phyloP scores from a whole-genome alignment of 92 coral and sea anemone genomes.

The Porites divaricata region DNA sequence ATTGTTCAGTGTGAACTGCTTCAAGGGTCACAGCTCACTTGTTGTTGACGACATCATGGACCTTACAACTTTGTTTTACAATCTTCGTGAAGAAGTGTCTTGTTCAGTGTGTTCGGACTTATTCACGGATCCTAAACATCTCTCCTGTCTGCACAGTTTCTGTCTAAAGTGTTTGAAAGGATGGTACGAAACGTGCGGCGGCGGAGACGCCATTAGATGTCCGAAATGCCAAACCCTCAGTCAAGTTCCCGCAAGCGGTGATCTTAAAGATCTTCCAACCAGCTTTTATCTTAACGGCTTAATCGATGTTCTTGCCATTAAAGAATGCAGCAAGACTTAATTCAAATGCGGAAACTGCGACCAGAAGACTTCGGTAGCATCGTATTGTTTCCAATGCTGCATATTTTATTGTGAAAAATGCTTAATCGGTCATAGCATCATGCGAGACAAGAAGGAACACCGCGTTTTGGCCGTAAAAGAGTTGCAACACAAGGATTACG shows the following conservation, averaged over 20 bases:
- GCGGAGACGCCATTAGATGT: neutral
- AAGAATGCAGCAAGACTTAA: neutral
- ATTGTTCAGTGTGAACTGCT: too few relatives aligned
- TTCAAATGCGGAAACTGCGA: neutral
- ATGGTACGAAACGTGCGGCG: neutral
- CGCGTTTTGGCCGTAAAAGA: neutral
- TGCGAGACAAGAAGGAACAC: neutral
- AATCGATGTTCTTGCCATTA: neutral
- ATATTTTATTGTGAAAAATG: neutral
- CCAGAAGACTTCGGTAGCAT: neutral
- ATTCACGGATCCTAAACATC: neutral
- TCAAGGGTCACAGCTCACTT: neutral
- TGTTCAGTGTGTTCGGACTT: neutral
- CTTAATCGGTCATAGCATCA: neutral
- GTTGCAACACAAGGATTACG: neutral
- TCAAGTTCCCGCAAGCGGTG: neutral
- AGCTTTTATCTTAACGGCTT: neutral
- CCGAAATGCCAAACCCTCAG: neutral
- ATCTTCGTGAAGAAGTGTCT: neutral
- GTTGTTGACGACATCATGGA: neutral
- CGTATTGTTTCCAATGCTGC: slow-evolving; percentile 4
- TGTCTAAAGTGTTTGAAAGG: neutral
- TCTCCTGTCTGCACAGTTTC: neutral
- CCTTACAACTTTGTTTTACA: neutral
- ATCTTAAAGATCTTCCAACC: neutral